Base-by-base conservation (phyloP, 2,113 vertebrate genomes). In the Brachypteracias leptosomus region DNA sequence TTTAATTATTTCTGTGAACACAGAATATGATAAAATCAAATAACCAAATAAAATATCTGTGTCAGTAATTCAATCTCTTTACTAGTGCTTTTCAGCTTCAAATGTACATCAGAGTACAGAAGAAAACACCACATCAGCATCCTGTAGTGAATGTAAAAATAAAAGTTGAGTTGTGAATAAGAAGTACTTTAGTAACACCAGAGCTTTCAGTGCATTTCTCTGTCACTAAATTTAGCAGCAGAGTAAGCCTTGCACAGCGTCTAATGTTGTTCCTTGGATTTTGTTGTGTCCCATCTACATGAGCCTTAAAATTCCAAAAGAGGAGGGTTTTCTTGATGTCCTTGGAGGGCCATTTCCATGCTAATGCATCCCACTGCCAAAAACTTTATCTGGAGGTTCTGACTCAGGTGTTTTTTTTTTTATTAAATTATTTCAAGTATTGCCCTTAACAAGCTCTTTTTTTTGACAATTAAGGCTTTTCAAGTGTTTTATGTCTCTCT, bases 321-420 rank as follows among this genome's bases (percentile, higher is more conserved):
- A 85, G 28, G 31, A 90, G 21, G 3, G 20, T n/a, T 38, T 83
- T 73, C 62, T 61, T 68, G 31, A 31, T 78, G 31, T 46, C 73
- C 47, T 89, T 72, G 73, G 78, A 90, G 54, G 38, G 47, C 4
- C 1, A 65, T 91, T 52, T 84, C 84, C 73, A 35, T 31, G 63
- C n/a, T 70, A 62, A 14, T 67, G 24, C 49, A 83, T 85, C 47
- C 36, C 62, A 51, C 46, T 46, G 40, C 16, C 74, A 91, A 84
- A 82, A 85, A 68, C 35, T 82, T 78, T 82, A 67, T 54, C 82
- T 0, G 0, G 55, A 80, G 36, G 8, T 89, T 91, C 77, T 65
- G 26, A 82, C 36, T 80, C 91, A 78, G 62, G 38, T 93, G 80
- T 93, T 61, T n/a, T 17, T 67, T 65, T 93, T 95, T 96, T 67